A percentile compares a stretch with the other conserved stretches of the same genome.
Conservation (phyloP, 2,888 invertebrate species). For the Micoletzkya japonica region DNA sequence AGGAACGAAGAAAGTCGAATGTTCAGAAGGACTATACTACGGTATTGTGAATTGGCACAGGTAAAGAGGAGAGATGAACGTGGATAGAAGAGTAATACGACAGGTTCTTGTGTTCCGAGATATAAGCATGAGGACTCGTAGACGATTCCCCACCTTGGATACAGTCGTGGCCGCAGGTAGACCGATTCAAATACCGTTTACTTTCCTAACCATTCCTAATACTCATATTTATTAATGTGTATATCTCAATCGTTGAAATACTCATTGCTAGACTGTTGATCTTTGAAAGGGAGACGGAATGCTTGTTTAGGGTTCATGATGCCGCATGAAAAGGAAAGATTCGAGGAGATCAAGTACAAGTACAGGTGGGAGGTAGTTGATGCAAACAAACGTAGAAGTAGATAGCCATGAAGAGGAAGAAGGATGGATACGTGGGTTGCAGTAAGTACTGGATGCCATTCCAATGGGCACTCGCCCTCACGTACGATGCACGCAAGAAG, state of each 20-base stretch:
- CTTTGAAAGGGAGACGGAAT: background rate
- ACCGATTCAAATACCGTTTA: too few relatives aligned
- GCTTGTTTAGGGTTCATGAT: slow-evolving; percentile 44
- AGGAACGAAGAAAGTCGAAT: slow-evolving; percentile 44
- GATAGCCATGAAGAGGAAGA: too few relatives aligned
- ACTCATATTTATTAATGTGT: too few relatives aligned
- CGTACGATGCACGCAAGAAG: slow-evolving; percentile 44
- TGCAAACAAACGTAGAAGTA: background rate
- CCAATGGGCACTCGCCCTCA: slow-evolving; percentile 48
- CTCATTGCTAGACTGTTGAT: background rate
- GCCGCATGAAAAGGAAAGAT: slow-evolving; percentile 49
- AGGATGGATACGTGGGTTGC: slow-evolving; percentile 30
- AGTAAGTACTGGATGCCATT: slow-evolving; percentile 53
- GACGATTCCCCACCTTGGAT: slow-evolving; percentile 49
- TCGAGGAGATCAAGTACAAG: slow-evolving; percentile 50
- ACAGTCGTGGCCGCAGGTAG: slow-evolving; percentile 49
- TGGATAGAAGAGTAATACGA: too few relatives aligned
- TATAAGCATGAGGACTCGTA: slow-evolving; percentile 45
- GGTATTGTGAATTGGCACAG: slow-evolving; percentile 28
- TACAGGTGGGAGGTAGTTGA: too few relatives aligned
- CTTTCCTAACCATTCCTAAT: too few relatives aligned
- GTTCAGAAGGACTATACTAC: slow-evolving; percentile 46
- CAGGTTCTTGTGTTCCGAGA: slow-evolving; percentile 53
- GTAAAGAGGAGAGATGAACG: too few relatives aligned
- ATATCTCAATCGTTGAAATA: too few relatives aligned